These are phyloP conservation scores for Chondrilla cf. caribensis DNA, from an alignment of 37 sponge, comb jelly and placozoan genomes.

Conservation along the genomic window DNA sequence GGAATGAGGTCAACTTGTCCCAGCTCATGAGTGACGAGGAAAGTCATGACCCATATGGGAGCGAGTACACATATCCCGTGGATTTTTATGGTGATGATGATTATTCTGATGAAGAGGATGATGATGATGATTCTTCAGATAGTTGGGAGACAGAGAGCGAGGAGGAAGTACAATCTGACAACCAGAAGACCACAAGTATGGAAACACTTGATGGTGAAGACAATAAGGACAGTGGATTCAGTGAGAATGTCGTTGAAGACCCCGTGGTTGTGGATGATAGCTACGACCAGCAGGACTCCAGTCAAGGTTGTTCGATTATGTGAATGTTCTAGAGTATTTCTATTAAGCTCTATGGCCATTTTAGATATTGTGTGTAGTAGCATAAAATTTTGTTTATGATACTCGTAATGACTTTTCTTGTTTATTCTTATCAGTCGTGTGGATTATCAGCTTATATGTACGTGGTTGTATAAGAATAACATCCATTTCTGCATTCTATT, in stretches of 20 bases:
- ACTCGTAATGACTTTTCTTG: too few species aligned
- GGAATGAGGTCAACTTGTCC: not conserved
- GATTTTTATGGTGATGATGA: not conserved
- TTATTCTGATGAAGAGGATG: slow-evolving; percentile 21
- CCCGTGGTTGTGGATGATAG: too few species aligned
- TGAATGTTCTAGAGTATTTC: not conserved
- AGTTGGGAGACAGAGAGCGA: slow-evolving; percentile 49
- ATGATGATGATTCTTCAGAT: not conserved
- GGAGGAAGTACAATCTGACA: not conserved
- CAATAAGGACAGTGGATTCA: not conserved
- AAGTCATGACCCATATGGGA: not conserved
- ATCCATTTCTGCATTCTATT: too few species aligned
- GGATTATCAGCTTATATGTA: too few species aligned
- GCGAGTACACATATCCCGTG: too few species aligned
- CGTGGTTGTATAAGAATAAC: too few species aligned
- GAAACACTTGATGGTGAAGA: not conserved
- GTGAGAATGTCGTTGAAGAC: not conserved
- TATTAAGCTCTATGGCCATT: not conserved
- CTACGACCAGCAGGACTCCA: too few species aligned
- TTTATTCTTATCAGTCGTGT: too few species aligned
- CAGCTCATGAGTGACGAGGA: too few species aligned
- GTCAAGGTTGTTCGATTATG: not conserved
- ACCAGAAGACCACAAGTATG: not conserved
- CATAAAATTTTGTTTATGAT: too few species aligned
- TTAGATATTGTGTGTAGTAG: not conserved